Evolutionary conservation across 2,113 vertebrate species (phyloP), one percentile per base, ranked within the genome.

Genomic region (Guaruba guarouba): DNA sequence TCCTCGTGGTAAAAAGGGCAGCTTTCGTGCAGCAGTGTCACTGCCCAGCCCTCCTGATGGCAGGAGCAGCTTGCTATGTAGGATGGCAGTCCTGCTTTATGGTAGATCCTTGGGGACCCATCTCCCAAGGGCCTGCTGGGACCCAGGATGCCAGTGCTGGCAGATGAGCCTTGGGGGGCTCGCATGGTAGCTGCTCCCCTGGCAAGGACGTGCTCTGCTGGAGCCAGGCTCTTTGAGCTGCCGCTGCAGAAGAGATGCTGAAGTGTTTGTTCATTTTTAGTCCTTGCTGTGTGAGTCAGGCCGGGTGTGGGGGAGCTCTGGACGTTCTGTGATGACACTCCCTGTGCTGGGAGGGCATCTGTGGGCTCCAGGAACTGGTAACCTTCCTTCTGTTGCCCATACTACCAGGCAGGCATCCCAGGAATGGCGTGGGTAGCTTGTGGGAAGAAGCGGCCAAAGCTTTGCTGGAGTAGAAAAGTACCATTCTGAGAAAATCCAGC

Each of bases 151-250:
- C 33, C 20, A 25, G 55, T 2, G 7, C 92, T 86, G 25, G 46
- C 75, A 57, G 41, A 59, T 0, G 2, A 67, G 44, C 41, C 75
- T 35, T 0, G 0, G 43, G 35, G 44, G 51, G 4, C n/a, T 88
- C 2, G 2, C 9, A 6, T 7, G 29, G 63, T 2, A 13, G 67
- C 62, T 85, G 70, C 25, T 73, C 13, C 17, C 22, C 10, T 2
- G 14, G 22, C 8, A 3, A 78, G n/a, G 24, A 2, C 1, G 1
- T 57, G 49, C 61, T 31, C 35, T 62, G 61, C 25, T 8, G 55
- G 37, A 81, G 33, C n/a, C 0, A 0, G 7, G 33, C 15, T 83
- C 35, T 61, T 80, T 51, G 54, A 77, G 63, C 61, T 94, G 78
- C 69, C 3, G 1, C 29, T 9, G 9, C 66, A 55, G 61, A 71